phyloP scores from a whole-genome alignment of 2,113 vertebrate species.

The Albula goreensis region DNA sequence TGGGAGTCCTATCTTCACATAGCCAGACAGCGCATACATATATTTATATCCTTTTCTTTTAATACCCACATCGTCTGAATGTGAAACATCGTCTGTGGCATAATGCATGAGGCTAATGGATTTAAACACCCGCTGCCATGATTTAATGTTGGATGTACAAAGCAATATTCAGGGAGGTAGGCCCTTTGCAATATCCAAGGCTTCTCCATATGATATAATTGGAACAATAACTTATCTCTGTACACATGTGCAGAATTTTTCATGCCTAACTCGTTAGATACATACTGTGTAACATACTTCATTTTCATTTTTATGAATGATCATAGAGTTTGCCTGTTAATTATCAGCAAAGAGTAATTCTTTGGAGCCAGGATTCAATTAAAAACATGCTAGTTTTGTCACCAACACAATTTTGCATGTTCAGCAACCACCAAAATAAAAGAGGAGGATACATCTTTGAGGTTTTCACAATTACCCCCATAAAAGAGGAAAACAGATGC shows the following conservation, averaged over 20 bases:
- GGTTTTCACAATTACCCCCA: background rate
- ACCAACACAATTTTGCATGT: background rate
- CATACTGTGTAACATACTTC: too few species aligned
- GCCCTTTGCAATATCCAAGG: background rate
- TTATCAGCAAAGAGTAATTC: background rate
- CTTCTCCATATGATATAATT: background rate
- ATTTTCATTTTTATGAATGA: background rate
- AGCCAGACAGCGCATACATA: background rate
- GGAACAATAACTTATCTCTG: too few species aligned
- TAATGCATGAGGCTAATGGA: background rate
- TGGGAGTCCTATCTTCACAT: background rate
- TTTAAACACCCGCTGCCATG: background rate
- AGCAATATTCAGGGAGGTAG: background rate
- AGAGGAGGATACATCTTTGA: constrained; percentile 2
- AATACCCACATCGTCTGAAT: background rate
- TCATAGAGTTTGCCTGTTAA: background rate
- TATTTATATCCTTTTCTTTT: background rate
- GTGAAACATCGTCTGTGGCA: background rate
- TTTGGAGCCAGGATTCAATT: too few species aligned
- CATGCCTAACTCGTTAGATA: too few species aligned
- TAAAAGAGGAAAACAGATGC: background rate
- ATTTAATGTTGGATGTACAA: background rate
- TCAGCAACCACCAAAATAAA: background rate
- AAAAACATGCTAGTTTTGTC: background rate
- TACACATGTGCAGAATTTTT: too few species aligned